A percentile compares a stretch with the other conserved stretches of the same genome.
Evolutionary conservation across 2,888 invertebrate genomes (phyloP).

Genomic region (Linyphia triangularis): DNA sequence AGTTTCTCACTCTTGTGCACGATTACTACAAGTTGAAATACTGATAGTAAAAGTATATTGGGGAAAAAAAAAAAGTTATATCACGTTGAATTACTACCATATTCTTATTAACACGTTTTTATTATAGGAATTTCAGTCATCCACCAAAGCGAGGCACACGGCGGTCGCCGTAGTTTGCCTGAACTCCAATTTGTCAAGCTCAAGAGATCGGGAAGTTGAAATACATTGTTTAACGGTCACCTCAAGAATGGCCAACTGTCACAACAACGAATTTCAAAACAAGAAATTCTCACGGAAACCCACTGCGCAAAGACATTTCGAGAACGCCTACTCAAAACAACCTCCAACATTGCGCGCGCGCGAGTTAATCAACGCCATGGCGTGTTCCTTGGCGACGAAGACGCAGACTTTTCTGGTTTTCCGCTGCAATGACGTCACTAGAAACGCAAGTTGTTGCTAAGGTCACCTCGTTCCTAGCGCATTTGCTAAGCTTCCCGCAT

Average conservation of each 20-base stretch:
- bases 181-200: no score
- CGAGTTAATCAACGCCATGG: conserved; percentile 23
- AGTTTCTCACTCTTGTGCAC: no score
- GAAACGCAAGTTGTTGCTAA: conserved; percentile 73
- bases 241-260: background rate
- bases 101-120: no score
- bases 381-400: conserved; percentile 53
- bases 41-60: no score
- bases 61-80: no score
- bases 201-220: no score
- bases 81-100: no score
- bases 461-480: conserved; percentile 71
- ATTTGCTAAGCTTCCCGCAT: conserved; percentile 63
- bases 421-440: conserved; percentile 68
- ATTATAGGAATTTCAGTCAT: no score
- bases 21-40: no score
- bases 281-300: background rate
- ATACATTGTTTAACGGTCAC: no score
- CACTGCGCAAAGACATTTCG: background rate
- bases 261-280: background rate
- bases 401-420: conserved; percentile 47
- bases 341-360: background rate
- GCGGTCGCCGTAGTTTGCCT: no score
- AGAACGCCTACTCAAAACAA: background rate
- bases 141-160: no score